These are phyloP conservation scores for Hemichromis elongatus DNA, from an alignment of 2,113 vertebrate species.

Conservation along the genomic window DNA sequence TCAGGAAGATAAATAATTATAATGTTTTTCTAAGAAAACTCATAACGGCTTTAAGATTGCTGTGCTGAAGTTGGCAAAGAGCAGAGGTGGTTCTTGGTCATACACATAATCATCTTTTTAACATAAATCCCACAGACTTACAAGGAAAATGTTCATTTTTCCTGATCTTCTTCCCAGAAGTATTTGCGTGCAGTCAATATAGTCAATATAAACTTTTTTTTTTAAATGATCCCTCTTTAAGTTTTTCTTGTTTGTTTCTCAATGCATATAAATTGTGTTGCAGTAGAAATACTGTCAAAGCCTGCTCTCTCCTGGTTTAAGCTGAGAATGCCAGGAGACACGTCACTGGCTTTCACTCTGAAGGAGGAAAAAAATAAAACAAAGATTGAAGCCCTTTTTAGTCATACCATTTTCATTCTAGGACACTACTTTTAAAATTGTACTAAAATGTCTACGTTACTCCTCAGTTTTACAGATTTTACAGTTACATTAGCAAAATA, in stretches of 20 bases:
- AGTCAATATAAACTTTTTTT: not conserved
- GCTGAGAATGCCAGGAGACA: not conserved
- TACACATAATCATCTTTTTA: no score
- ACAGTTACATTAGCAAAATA: not conserved
- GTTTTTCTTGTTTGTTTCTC: not conserved
- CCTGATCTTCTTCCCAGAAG: not conserved
- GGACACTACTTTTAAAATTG: not conserved
- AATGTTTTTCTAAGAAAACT: no score
- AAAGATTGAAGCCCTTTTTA: not conserved
- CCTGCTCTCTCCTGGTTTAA: not conserved
- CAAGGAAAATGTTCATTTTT: no score
- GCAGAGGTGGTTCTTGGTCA: no score
- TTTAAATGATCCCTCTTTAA: rapidly evolving
- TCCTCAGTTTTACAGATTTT: not conserved
- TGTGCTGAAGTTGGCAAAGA: no score
- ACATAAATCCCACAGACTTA: no score
- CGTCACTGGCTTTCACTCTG: not conserved
- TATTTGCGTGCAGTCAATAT: rapidly evolving
- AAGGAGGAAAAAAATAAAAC: not conserved
- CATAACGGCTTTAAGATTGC: no score
- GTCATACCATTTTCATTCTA: not conserved
- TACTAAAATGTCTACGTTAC: not conserved
- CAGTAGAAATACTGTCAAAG: not conserved
- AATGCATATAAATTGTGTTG: not conserved
- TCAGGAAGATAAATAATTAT: no score